Base-by-base conservation (phyloP, 1,140 invertebrate genomes). In the Orchestia grillus region DNA sequence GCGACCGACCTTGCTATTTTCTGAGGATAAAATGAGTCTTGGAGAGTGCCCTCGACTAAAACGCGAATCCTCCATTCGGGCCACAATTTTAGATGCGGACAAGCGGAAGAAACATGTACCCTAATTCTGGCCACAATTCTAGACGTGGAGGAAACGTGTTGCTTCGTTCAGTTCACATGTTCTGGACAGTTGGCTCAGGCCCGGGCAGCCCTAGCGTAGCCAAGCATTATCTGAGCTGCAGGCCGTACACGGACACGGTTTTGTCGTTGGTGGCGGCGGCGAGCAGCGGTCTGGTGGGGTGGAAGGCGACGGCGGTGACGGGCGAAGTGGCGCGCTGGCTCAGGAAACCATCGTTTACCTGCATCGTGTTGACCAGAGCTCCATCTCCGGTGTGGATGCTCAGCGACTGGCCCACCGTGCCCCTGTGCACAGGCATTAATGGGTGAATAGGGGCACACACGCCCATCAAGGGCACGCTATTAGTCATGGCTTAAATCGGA, bases 241-340 rank as follows among this genome's bases (percentile, higher is more conserved):
- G 92, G 44, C 92, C 92, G 92, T 94, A 94, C 0, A 94, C 92
- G 16, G 92, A 94, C 3, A 94, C 92, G 6, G 92, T 94, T 36
- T 45, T 94, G 44, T 94, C 92, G 36, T 94, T 44, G 43, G 92
- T 94, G 44, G 92, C 92, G 44, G 92, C 92, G 40, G 92, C 92
- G 41, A 94, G 44, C 43, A 94, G 44, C 41, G 92, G 43, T 11
- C 92, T 44, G 44, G 43, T 45, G 92, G 43, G 6, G 44, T 94
- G 92, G 44, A 94, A 94, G 40, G 92, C 92, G 40, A 94, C 44
- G 92, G 92, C 92, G 36, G 92, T 45, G 44, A 94, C 92, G 40
- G 92, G 92, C 15, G 92, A 94, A 0, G 92, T 47, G 92, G 44
- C 19, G 43, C 44, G 41, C 44, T 94, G 92, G 40, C 43, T 45